Conservation (phyloP, 2,888 invertebrate species). For the Macrosiphum euphorbiae region DNA sequence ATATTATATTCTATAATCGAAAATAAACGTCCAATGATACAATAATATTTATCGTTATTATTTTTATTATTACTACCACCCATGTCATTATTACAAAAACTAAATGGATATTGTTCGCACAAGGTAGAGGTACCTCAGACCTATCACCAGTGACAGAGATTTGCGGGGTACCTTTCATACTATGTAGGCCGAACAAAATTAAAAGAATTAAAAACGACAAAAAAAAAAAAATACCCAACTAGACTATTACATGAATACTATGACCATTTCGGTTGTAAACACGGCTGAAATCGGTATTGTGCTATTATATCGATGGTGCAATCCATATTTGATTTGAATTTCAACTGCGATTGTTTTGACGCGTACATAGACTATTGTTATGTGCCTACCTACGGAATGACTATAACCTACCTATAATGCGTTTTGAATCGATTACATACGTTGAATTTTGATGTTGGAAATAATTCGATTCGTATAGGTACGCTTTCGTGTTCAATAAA, state of each 20-base stretch:
- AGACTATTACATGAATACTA: background rate
- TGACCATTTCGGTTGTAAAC: background rate
- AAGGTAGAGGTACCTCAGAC: background rate
- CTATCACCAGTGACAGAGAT: background rate
- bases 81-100: background rate
- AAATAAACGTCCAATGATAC: background rate
- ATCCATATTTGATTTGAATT: background rate
- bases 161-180: background rate
- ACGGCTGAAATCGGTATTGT: background rate
- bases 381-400: background rate
- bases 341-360: background rate
- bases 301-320: background rate
- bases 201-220: background rate
- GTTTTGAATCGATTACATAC: background rate
- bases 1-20: background rate
- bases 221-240: background rate
- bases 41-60: constrained; percentile 21
- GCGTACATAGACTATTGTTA: background rate
- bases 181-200: background rate
- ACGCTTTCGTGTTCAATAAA: background rate
- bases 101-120: constrained; percentile 24
- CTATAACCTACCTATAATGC: background rate
- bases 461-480: background rate
- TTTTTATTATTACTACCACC: background rate
- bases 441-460: background rate